These are phyloP conservation scores for Drosophila tripunctata DNA, from an alignment of 2,888 invertebrate species.

Conservation along the genomic window DNA sequence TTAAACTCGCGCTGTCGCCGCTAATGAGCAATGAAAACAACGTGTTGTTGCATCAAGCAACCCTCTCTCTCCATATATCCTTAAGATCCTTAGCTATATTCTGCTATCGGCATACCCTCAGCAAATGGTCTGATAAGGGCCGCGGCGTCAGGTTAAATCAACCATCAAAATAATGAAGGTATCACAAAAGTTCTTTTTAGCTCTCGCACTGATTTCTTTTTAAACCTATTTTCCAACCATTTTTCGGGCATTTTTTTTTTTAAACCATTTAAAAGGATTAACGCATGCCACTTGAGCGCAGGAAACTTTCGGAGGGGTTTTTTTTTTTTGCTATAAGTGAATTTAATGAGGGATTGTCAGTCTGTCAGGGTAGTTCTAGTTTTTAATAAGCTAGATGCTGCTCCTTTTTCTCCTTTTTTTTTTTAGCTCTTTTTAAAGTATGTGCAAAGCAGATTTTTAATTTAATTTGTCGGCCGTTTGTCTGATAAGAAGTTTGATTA, in stretches of 20 bases:
- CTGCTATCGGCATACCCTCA: slow-evolving; percentile 8
- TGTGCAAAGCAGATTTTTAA: slow-evolving; percentile 62
- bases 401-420: background rate
- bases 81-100: background rate
- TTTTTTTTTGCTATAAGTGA: slow-evolving; percentile 23
- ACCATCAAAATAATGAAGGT: slow-evolving; percentile 81
- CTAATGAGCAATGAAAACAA: slow-evolving; percentile 84
- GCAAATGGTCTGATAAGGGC: slow-evolving; percentile 73
- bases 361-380: slow-evolving; percentile 51
- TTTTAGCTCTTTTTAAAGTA: slow-evolving; percentile 42
- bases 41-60: slow-evolving; percentile 71
- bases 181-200: slow-evolving; percentile 26
- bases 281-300: slow-evolving; percentile 34
- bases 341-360: slow-evolving; percentile 34
- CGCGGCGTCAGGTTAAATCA: slow-evolving; percentile 81
- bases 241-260: slow-evolving; percentile 48
- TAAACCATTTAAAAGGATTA: slow-evolving; percentile 72
- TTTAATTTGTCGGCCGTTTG: slow-evolving; percentile 52
- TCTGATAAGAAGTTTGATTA: slow-evolving; percentile 40
- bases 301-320: background rate
- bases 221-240: slow-evolving; percentile 62
- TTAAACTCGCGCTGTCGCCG: slow-evolving; percentile 79
- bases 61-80: background rate
- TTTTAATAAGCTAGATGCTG: slow-evolving; percentile 43
- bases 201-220: slow-evolving; percentile 69